Conservation (phyloP, 1,140 invertebrate genomes). For the Pteromalus puparum region DNA sequence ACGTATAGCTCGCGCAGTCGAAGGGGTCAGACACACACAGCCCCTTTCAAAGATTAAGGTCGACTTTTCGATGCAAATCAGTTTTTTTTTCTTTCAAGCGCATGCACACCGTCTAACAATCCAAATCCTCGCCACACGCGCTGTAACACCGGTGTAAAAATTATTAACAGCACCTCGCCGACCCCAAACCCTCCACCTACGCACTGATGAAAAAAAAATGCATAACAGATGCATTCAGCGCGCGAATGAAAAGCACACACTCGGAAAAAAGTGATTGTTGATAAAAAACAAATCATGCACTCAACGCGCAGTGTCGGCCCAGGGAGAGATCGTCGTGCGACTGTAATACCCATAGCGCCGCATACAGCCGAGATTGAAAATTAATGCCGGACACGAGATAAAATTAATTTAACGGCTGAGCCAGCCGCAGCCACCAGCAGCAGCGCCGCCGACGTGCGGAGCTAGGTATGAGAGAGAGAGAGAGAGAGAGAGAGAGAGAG, state of each 20-base stretch:
- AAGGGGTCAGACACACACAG: too few relatives aligned
- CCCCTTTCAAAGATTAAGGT: too few relatives aligned
- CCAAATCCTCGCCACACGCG: too few relatives aligned
- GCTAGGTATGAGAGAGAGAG: constrained; percentile 47
- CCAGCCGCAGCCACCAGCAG: constrained; percentile 16
- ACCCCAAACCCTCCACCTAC: too few relatives aligned
- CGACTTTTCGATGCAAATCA: too few relatives aligned
- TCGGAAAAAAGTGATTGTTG: neutral
- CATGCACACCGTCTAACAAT: too few relatives aligned
- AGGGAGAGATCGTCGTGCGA: constrained; percentile 20
- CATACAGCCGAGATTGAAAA: constrained; percentile 62
- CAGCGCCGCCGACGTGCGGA: constrained; percentile 42
- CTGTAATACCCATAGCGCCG: neutral
- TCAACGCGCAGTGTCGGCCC: neutral
- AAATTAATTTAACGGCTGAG: constrained; percentile 75
- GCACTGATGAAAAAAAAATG: too few relatives aligned
- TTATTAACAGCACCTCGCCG: too few relatives aligned
- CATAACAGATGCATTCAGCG: neutral
- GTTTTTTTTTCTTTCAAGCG: too few relatives aligned
- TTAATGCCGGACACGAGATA: constrained; percentile 72
- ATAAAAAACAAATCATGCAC: neutral
- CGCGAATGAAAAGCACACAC: neutral
- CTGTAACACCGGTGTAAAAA: too few relatives aligned
- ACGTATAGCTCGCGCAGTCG: too few relatives aligned
- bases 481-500: too few relatives aligned